These are phyloP conservation scores for Lasioglossum vierecki DNA, from an alignment of 2,888 invertebrate species.

Conservation along the genomic window DNA sequence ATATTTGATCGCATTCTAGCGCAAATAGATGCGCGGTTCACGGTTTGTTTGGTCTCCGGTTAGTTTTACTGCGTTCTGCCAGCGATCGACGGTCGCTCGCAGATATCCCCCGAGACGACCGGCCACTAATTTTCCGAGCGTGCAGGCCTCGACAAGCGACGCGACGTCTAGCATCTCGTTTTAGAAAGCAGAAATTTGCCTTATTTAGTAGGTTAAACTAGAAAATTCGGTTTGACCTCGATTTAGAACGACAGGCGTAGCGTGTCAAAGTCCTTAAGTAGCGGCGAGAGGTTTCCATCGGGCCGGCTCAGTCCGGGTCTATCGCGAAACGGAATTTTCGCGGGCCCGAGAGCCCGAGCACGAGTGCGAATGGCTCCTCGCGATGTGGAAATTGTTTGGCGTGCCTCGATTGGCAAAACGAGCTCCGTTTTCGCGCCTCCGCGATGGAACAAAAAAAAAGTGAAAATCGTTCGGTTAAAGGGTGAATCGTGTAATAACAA, in stretches of 20 bases:
- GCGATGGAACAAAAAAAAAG: not conserved
- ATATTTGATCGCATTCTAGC: constrained; percentile 40
- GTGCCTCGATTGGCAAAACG: not conserved
- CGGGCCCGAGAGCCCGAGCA: not conserved
- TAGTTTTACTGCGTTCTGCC: not conserved
- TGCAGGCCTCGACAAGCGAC: not conserved
- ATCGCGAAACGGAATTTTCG: constrained; percentile 14
- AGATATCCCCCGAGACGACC: constrained; percentile 66
- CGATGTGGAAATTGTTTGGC: not conserved
- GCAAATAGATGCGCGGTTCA: constrained; percentile 40
- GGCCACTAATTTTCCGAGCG: constrained; percentile 72
- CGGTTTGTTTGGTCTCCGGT: constrained; percentile 28
- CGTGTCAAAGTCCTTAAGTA: constrained; percentile 64
- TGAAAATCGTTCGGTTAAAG: not conserved
- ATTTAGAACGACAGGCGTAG: constrained; percentile 74
- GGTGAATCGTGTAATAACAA: not conserved
- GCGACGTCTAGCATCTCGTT: constrained; percentile 65
- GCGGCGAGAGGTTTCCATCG: constrained; percentile 65
- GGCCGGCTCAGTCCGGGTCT: constrained; percentile 36
- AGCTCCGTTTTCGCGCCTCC: constrained; percentile 1
- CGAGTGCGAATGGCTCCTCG: not conserved
- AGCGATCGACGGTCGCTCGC: constrained; percentile 61
- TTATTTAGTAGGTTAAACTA: constrained; percentile 84
- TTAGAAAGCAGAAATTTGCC: constrained; percentile 84
- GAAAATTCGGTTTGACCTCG: constrained; percentile 84